Evolutionary conservation across 2,888 invertebrate species (phyloP).

Genomic region (Endotricha flammealis): DNA sequence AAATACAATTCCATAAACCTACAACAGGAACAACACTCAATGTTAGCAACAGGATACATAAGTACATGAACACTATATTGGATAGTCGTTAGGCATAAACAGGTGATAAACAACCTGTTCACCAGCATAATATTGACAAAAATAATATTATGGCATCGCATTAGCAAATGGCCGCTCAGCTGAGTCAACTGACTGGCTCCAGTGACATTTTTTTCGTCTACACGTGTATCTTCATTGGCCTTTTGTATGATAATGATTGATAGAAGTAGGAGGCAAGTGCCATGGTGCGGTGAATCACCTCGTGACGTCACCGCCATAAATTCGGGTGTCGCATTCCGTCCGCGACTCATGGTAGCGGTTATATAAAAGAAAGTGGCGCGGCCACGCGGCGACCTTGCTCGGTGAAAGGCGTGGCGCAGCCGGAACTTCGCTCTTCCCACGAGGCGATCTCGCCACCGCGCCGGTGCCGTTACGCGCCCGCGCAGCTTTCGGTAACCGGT

Average conservation of each 20-base stretch:
- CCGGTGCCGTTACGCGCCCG: conserved; percentile 41
- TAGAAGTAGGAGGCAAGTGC: conserved; percentile 14
- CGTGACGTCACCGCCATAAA: conserved; percentile 67
- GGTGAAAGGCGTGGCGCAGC: conserved; percentile 75
- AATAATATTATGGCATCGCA: too few species aligned
- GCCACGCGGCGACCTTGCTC: conserved; percentile 71
- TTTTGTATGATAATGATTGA: conserved; percentile 8
- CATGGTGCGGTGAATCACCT: conserved; percentile 56
- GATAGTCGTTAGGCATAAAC: too few species aligned
- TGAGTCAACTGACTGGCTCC: too few species aligned
- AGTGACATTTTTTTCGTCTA: too few species aligned
- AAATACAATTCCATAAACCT: too few species aligned
- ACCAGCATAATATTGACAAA: too few species aligned
- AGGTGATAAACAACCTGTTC: too few species aligned
- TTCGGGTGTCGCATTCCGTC: conserved; percentile 71
- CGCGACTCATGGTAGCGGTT: conserved; percentile 42
- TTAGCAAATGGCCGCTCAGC: too few species aligned
- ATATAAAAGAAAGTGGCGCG: conserved; percentile 77
- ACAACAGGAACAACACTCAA: too few species aligned
- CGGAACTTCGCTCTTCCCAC: conserved; percentile 74
- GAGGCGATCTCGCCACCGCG: conserved; percentile 49
- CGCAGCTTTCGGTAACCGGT: conserved; percentile 63
- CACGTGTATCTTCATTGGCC: not conserved
- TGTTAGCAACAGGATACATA: too few species aligned
- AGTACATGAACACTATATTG: too few species aligned